Percentiles rank a stretch among this genome's conserved stretches.
These are phyloP conservation scores for Subacronicta megacephala DNA, from an alignment of 2,888 invertebrate species.

Conservation along the genomic window DNA sequence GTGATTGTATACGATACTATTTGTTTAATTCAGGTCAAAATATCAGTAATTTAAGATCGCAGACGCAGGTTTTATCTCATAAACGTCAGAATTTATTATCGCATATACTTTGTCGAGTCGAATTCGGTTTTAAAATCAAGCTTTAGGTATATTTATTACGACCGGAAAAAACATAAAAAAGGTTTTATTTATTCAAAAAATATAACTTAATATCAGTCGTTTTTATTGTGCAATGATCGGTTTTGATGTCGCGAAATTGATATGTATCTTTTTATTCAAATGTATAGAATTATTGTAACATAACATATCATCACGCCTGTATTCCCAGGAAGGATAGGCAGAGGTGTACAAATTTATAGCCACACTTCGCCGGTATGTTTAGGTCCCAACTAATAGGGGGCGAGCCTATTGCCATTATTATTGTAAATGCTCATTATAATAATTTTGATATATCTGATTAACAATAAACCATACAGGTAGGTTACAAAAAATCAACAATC, in stretches of 20 bases:
- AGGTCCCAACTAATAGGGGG: too few species aligned
- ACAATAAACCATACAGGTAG: conserved; percentile 40
- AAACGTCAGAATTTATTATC: conserved; percentile 8
- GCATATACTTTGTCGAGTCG: conserved; percentile 5
- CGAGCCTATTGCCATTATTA: too few species aligned
- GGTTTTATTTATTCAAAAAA: conserved; percentile 26
- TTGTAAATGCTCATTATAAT: conserved; percentile 32
- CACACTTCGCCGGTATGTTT: too few species aligned
- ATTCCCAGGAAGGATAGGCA: too few species aligned
- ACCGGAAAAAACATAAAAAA: conserved; percentile 26
- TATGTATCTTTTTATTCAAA: conserved; percentile 32
- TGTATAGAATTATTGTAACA: conserved; percentile 31
- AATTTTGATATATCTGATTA: conserved; percentile 39
- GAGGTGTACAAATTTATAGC: too few species aligned
- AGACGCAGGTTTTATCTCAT: conserved; percentile 3
- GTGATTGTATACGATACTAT: too few species aligned
- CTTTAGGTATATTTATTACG: conserved; percentile 18
- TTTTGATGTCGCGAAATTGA: conserved; percentile 14
- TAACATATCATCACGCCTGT: too few species aligned
- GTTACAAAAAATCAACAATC: too few species aligned
- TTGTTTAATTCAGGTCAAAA: neutral
- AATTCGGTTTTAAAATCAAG: conserved; percentile 10
- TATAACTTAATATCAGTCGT: conserved; percentile 8
- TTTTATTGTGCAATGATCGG: conserved; percentile 1
- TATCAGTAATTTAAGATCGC: neutral